Evolutionary conservation across 2,888 invertebrate genomes (phyloP).

Genomic region (Diarsia dahlii): DNA sequence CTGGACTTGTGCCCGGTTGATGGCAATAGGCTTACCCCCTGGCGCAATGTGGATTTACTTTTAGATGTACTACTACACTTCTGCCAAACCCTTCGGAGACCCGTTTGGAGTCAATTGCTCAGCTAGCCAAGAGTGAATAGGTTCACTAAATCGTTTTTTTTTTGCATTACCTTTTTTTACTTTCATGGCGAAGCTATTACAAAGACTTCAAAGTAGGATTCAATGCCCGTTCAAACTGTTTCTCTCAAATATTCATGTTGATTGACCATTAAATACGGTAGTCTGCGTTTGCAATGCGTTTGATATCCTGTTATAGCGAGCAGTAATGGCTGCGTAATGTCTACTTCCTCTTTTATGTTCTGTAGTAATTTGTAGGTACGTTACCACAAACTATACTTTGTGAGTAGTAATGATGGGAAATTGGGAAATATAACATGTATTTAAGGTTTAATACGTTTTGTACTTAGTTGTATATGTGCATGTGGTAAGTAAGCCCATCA

Average conservation of each 20-base stretch:
- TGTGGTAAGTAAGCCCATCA: too few relatives aligned
- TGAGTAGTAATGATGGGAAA: not conserved
- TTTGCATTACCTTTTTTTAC: not conserved
- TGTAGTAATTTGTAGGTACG: constrained; percentile 5
- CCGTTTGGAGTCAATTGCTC: not conserved
- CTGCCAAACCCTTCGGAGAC: too few relatives aligned
- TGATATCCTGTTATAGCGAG: constrained; percentile 19
- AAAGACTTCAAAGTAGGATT: not conserved
- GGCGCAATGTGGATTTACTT: too few relatives aligned
- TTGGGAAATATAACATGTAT: not conserved
- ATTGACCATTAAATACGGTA: constrained; percentile 31
- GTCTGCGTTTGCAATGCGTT: constrained; percentile 1
- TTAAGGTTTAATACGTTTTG: too few relatives aligned
- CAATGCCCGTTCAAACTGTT: too few relatives aligned
- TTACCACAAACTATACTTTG: constrained; percentile 10
- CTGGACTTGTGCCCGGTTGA: too few relatives aligned
- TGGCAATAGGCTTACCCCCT: too few relatives aligned
- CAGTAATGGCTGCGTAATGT: constrained; percentile 13
- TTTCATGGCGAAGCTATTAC: not conserved
- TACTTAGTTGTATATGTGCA: too few relatives aligned
- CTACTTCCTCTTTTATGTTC: not conserved
- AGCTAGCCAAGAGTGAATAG: not conserved
- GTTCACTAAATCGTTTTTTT: not conserved
- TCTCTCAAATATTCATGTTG: constrained; percentile 26
- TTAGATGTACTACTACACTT: too few relatives aligned